These are phyloP conservation scores for Lagria hirta DNA, from an alignment of 2,888 invertebrate species.

Conservation along the genomic window DNA sequence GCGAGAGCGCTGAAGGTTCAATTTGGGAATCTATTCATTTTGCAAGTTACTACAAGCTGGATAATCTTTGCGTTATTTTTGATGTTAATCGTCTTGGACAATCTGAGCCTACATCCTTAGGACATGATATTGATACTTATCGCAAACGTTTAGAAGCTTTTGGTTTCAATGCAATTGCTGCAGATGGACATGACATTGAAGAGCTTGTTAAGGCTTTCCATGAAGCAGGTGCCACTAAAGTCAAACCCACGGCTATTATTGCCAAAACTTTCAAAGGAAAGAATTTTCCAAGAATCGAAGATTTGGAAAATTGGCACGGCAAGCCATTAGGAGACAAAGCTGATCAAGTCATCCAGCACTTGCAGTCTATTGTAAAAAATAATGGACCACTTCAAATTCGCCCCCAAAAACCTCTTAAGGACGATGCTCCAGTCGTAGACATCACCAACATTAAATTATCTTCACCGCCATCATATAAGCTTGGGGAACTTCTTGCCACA, in stretches of 20 bases:
- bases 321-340: constrained; percentile 89
- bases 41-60: constrained; percentile 90
- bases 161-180: constrained; percentile 86
- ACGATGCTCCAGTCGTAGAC: constrained; percentile 72
- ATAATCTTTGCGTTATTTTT: constrained; percentile 95
- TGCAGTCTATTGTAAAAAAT: constrained; percentile 69
- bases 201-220: constrained; percentile 88
- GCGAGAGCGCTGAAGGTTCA: constrained; percentile 97
- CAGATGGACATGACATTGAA: constrained; percentile 96
- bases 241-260: constrained; percentile 88
- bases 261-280: constrained; percentile 97
- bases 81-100: constrained; percentile 98
- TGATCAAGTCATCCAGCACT: constrained; percentile 67
- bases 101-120: constrained; percentile 91
- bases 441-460: constrained; percentile 72
- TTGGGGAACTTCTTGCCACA: constrained; percentile 80
- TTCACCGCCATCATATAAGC: constrained; percentile 79
- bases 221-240: constrained; percentile 71
- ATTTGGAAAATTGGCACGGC: constrained; percentile 96
- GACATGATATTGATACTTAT: constrained; percentile 88
- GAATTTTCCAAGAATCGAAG: constrained; percentile 87
- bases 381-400: constrained; percentile 63
- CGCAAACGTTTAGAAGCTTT: constrained; percentile 84
- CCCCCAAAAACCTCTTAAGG: constrained; percentile 64
- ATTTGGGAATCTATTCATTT: constrained; percentile 98